phyloP scores from a whole-genome alignment of 2,888 invertebrate genomes.

The Nomada ferruginata region DNA sequence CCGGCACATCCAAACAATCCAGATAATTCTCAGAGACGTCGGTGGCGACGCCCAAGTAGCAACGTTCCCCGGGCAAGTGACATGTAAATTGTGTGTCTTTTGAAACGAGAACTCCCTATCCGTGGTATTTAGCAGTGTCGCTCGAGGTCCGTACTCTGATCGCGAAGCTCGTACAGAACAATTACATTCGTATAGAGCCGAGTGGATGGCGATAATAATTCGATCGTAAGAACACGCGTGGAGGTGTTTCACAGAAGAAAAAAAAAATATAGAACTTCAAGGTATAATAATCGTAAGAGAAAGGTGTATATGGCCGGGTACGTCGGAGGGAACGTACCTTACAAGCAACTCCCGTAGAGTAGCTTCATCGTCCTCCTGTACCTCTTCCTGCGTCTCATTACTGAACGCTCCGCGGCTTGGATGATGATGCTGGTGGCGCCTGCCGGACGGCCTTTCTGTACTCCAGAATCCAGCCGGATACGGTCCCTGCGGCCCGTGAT shows the following conservation, averaged over 20 bases:
- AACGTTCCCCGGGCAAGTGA: slow-evolving; percentile 41
- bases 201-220: neutral
- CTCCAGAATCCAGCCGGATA: slow-evolving; percentile 35
- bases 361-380: slow-evolving; percentile 92
- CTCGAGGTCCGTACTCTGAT: slow-evolving; percentile 32
- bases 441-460: slow-evolving; percentile 81
- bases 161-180: slow-evolving; percentile 25
- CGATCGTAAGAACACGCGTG: slow-evolving; percentile 31
- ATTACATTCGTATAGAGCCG: neutral
- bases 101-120: slow-evolving; percentile 22
- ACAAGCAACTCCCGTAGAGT: slow-evolving; percentile 97
- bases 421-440: slow-evolving; percentile 82
- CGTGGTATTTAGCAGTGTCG: slow-evolving; percentile 36
- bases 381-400: slow-evolving; percentile 93
- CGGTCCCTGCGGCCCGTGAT: slow-evolving; percentile 68
- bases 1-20: slow-evolving; percentile 61
- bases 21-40: slow-evolving; percentile 71
- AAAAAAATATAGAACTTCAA: neutral
- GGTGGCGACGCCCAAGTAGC: slow-evolving; percentile 66
- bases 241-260: slow-evolving; percentile 40
- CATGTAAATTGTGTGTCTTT: slow-evolving; percentile 15
- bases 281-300: neutral
- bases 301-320: slow-evolving; percentile 33
- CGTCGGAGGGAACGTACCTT: slow-evolving; percentile 89
- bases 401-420: slow-evolving; percentile 88